A percentile compares a stretch with the other conserved stretches of the same genome.
phyloP scores from a whole-genome alignment of 2,888 invertebrate species.

The Maniola hyperantus region DNA sequence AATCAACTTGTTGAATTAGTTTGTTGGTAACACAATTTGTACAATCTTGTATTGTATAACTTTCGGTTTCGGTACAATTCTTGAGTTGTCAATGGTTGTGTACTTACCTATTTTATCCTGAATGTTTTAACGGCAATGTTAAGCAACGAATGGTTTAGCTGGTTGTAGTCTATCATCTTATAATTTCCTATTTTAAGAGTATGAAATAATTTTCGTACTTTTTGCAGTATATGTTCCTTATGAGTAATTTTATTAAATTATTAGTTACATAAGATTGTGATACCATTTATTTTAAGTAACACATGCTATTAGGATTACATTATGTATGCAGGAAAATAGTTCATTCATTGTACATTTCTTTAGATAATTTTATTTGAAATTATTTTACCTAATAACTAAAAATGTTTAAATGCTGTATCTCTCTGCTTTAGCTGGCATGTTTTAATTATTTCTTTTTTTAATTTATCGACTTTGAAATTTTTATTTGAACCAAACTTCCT shows the following conservation, averaged over 20 bases:
- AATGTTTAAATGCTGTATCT: slow-evolving; percentile 52
- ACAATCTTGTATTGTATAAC: slow-evolving; percentile 40
- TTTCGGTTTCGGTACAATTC: slow-evolving; percentile 51
- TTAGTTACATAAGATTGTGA: slow-evolving; percentile 77
- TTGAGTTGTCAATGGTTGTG: slow-evolving; percentile 74
- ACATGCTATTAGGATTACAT: slow-evolving; percentile 57
- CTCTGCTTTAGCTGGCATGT: slow-evolving; percentile 52
- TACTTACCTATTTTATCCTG: slow-evolving; percentile 63
- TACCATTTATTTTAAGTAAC: slow-evolving; percentile 78
- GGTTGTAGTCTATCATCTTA: slow-evolving; percentile 59
- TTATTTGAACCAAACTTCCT: slow-evolving; percentile 35
- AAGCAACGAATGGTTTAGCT: slow-evolving; percentile 42
- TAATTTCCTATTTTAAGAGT: slow-evolving; percentile 60
- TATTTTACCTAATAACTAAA: slow-evolving; percentile 59
- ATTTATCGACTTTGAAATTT: slow-evolving; percentile 43
- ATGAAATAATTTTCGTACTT: slow-evolving; percentile 49
- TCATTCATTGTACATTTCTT: slow-evolving; percentile 66
- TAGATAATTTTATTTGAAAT: slow-evolving; percentile 62
- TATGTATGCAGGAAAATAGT: slow-evolving; percentile 59
- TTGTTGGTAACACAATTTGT: slow-evolving; percentile 40
- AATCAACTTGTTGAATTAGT: slow-evolving; percentile 25
- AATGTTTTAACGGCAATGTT: slow-evolving; percentile 36
- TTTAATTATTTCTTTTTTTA: slow-evolving; percentile 49
- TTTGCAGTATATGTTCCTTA: slow-evolving; percentile 76
- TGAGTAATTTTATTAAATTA: slow-evolving; percentile 67